Evolutionary conservation across 2,113 vertebrate species (phyloP).

Genomic region (Poecilia latipinna): DNA sequence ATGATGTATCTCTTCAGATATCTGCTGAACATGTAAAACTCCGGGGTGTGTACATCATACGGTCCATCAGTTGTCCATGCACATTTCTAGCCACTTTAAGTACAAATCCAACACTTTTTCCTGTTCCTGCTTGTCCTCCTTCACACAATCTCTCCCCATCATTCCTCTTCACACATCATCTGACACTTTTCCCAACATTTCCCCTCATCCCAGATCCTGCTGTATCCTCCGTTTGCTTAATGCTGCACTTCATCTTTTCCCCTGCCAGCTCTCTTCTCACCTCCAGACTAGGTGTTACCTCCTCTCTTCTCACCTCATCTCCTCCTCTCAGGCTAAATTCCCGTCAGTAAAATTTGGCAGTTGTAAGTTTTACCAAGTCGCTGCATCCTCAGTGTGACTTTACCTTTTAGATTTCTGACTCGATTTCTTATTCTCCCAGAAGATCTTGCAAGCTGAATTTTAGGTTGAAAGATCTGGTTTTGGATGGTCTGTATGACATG

Average conservation of each 20-base stretch:
- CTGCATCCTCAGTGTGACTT: neutral
- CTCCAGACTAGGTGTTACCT: constrained; percentile 15
- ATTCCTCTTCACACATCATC: neutral
- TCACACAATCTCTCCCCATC: neutral
- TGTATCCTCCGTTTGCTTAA: neutral
- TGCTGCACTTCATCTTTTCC: neutral
- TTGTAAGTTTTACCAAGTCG: neutral
- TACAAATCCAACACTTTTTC: neutral
- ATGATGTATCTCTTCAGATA: neutral
- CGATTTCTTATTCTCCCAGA: neutral
- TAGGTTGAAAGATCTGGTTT: neutral
- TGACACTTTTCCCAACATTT: neutral
- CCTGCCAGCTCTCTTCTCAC: constrained; percentile 19
- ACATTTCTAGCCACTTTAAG: neutral
- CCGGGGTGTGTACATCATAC: neutral
- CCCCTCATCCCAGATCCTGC: neutral
- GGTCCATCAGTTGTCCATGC: neutral
- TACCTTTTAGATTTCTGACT: neutral
- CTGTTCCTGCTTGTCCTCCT: neutral
- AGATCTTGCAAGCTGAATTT: neutral
- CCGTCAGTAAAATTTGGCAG: neutral
- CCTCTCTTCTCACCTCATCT: constrained; percentile 30
- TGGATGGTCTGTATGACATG: neutral
- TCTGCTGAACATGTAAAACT: neutral
- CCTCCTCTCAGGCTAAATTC: constrained; percentile 3